These are phyloP conservation scores for Chelon auratus DNA, from an alignment of 2,797 vertebrate species.

Conservation along the genomic window DNA sequence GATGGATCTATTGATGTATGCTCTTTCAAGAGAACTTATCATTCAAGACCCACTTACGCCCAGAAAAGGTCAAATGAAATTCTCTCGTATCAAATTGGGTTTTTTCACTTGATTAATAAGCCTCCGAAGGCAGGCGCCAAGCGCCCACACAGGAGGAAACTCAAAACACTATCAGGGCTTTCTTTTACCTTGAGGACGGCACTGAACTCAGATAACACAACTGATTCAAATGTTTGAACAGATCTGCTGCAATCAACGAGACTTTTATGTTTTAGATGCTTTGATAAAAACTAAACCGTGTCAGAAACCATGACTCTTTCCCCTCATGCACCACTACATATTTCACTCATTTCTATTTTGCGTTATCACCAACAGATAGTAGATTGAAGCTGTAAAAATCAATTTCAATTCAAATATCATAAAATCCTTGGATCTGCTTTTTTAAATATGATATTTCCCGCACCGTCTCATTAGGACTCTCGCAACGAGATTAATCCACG, in stretches of 20 bases:
- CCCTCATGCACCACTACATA: neutral
- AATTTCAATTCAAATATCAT: no score
- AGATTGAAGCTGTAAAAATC: no score
- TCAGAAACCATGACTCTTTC: neutral
- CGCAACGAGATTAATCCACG: no score
- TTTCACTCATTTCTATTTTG: no score
- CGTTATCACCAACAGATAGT: neutral
- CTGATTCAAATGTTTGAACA: conserved; percentile 26
- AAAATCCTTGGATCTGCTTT: no score
- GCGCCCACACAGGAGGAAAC: conserved; percentile 15
- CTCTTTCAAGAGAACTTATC: conserved; percentile 73
- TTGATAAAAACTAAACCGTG: neutral
- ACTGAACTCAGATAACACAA: neutral
- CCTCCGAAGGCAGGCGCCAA: conserved; percentile 3
- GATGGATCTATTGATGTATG: conserved; percentile 60
- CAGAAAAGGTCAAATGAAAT: conserved; percentile 79
- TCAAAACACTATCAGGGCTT: conserved; percentile 26
- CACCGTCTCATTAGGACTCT: no score
- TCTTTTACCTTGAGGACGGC: conserved; percentile 30
- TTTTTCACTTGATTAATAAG: conserved; percentile 73
- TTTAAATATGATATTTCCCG: no score
- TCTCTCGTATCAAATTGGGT: conserved; percentile 67
- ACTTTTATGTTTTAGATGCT: neutral
- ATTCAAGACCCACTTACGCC: conserved; percentile 67
- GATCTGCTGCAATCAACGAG: neutral